phyloP scores from a whole-genome alignment of 2,888 invertebrate species.

The Drosophila nigricruria region DNA sequence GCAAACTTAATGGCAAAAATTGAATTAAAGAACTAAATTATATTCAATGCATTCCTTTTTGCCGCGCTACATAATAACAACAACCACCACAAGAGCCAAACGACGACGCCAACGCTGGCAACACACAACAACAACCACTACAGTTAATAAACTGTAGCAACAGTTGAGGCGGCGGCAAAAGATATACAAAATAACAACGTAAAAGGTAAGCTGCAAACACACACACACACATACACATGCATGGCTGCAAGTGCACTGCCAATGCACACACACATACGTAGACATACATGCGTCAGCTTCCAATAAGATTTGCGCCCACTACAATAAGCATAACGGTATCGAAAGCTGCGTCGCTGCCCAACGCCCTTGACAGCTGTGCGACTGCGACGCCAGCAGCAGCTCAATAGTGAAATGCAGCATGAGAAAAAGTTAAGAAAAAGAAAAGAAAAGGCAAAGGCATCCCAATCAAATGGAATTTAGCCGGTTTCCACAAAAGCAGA shows the following conservation, averaged over 20 bases:
- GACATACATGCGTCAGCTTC: conserved; percentile 3
- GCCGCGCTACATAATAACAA: conserved; percentile 34
- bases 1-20: conserved; percentile 26
- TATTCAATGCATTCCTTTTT: conserved; percentile 60
- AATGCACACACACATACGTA: conserved; percentile 1
- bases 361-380: conserved; percentile 70
- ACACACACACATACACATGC: neutral
- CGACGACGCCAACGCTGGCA: conserved; percentile 46
- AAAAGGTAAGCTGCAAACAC: conserved; percentile 47
- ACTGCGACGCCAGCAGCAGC: conserved; percentile 53
- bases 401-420: conserved; percentile 61
- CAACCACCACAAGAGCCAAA: conserved; percentile 35
- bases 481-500: conserved; percentile 79
- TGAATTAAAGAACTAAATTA: conserved; percentile 45
- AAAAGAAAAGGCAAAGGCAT: conserved; percentile 62
- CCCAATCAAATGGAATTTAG: conserved; percentile 79
- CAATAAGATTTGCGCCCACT: conserved; percentile 44
- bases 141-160: conserved; percentile 38
- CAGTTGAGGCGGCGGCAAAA: conserved; percentile 67
- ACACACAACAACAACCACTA: conserved; percentile 26
- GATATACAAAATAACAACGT: conserved; percentile 31
- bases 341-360: conserved; percentile 36
- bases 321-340: conserved; percentile 49
- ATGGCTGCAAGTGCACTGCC: conserved; percentile 24
- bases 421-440: conserved; percentile 30